phyloP scores from a whole-genome alignment of 1,140 invertebrate genomes.

The Neodiprion lecontei region DNA sequence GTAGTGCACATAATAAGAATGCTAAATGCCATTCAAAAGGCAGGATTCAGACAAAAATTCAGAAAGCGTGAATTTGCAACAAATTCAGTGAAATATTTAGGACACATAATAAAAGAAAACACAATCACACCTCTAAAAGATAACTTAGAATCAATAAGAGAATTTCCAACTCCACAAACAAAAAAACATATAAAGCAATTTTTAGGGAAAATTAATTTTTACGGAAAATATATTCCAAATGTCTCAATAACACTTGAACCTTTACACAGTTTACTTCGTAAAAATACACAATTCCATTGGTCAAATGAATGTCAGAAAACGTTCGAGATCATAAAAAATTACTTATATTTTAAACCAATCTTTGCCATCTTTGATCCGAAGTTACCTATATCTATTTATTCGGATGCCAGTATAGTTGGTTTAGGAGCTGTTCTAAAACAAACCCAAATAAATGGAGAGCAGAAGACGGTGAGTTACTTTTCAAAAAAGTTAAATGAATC shows the following conservation, averaged over 20 bases:
- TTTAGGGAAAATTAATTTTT: slow-evolving; percentile 30
- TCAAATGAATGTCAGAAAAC: slow-evolving; percentile 25
- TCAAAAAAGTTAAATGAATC: slow-evolving; percentile 42
- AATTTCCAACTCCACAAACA: slow-evolving; percentile 11
- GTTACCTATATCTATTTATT: slow-evolving; percentile 40
- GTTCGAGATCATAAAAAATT: slow-evolving; percentile 24
- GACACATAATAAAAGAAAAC: slow-evolving; percentile 19
- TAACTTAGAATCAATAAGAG: background rate
- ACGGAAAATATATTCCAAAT: slow-evolving; percentile 25
- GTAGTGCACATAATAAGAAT: background rate
- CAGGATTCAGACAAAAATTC: background rate
- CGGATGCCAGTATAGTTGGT: slow-evolving; percentile 33
- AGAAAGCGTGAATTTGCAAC: background rate
- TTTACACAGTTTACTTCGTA: slow-evolving; percentile 24
- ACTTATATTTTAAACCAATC: slow-evolving; percentile 26
- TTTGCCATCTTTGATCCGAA: slow-evolving; percentile 35
- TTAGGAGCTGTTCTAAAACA: slow-evolving; percentile 47
- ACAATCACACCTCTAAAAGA: background rate
- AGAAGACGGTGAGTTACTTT: slow-evolving; percentile 22
- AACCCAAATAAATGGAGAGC: slow-evolving; percentile 37
- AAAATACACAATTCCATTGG: slow-evolving; percentile 27
- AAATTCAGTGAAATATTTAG: background rate
- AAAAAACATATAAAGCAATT: slow-evolving; percentile 29
- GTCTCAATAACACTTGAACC: slow-evolving; percentile 26
- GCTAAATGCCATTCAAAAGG: background rate